Evolutionary conservation across 2,888 invertebrate genomes (phyloP).

Genomic region (Cerastoderma edule): DNA sequence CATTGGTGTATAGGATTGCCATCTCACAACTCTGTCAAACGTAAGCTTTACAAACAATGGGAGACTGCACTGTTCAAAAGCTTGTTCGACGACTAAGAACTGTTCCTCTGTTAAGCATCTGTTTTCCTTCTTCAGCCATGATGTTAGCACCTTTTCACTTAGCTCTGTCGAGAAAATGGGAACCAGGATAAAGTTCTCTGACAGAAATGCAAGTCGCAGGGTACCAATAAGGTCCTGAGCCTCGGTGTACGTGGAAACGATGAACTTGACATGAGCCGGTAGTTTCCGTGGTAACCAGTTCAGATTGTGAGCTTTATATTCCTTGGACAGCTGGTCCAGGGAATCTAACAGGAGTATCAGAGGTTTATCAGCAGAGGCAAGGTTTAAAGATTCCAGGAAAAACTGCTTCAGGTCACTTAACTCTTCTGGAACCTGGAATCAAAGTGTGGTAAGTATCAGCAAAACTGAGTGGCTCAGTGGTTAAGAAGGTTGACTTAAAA

Average conservation of each 20-base stretch:
- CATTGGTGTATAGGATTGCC: conserved; percentile 76
- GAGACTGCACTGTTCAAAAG: conserved; percentile 72
- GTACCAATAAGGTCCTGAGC: conserved; percentile 70
- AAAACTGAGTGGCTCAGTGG: too few species aligned
- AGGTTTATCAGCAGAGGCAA: conserved; percentile 62
- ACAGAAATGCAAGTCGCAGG: conserved; percentile 58
- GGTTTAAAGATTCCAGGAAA: conserved; percentile 66
- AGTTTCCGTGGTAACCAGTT: conserved; percentile 76
- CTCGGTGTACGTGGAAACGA: conserved; percentile 75
- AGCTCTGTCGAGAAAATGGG: conserved; percentile 69
- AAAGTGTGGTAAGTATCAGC: too few species aligned
- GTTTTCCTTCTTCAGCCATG: conserved; percentile 65
- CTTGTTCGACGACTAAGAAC: conserved; percentile 66
- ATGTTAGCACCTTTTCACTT: conserved; percentile 70
- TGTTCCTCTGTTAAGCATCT: conserved; percentile 73
- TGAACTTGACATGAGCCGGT: conserved; percentile 70
- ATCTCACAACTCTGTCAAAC: conserved; percentile 72
- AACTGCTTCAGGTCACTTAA: conserved; percentile 67
- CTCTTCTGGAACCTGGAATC: conserved; percentile 63
- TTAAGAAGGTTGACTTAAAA: too few species aligned
- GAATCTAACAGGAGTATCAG: conserved; percentile 76
- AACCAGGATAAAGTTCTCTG: conserved; percentile 64
- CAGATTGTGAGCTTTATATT: conserved; percentile 72
- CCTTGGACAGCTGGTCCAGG: conserved; percentile 74
- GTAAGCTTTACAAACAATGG: conserved; percentile 78